Base-by-base conservation (phyloP, 1,140 invertebrate genomes). In the Hylaeus anthracinus region DNA sequence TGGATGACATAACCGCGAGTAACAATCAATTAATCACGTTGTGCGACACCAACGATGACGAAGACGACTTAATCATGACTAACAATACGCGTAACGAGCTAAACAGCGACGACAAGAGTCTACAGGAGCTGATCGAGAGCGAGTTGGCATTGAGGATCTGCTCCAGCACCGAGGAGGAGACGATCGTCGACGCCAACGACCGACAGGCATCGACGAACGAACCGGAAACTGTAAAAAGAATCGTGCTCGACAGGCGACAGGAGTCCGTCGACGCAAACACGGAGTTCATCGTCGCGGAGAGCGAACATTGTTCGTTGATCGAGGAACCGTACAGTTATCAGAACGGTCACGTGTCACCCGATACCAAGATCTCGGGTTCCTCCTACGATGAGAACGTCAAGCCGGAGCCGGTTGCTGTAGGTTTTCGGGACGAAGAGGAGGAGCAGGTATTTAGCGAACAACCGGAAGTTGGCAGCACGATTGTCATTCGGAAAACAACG, bases 81-180 rank as follows among this genome's bases (percentile, higher is more conserved):
- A 90, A 88, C 67, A 92, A 93, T 61, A 90, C 90, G 48, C 88
- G 86, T 53, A 91, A 92, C 78, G 90, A 91, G 77, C 80, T 92
- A 15, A 80, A 88, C 12, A 87, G 71, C 56, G 92, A 93, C 1
- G 92, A 92, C 55, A 93, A 93, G 79, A 93, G 92, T 37, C 84
- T 94, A 0, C 91, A 93, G 56, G 92, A 94, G 63, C 73, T 94
- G 10, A 94, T 94, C 67, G 92, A 94, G 48, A 93, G 90, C 74
- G 92, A 94, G 71, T 81, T 94, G 14, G 92, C 92, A 0, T 65
- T 93, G 9, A 89, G 92, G 79, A 93, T 93, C 80, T 91, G 89
- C 43, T 88, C 88, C 9, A 88, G 72, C 39, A 83, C 81, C 51
- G 72, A 65, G 0, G 76, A 87, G 0, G 76, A 87, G 2, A 55